A percentile compares a stretch with the other conserved stretches of the same genome.
These are phyloP conservation scores for Kryphioiulus occultus DNA, from an alignment of 2,888 invertebrate genomes.

Conservation along the genomic window DNA sequence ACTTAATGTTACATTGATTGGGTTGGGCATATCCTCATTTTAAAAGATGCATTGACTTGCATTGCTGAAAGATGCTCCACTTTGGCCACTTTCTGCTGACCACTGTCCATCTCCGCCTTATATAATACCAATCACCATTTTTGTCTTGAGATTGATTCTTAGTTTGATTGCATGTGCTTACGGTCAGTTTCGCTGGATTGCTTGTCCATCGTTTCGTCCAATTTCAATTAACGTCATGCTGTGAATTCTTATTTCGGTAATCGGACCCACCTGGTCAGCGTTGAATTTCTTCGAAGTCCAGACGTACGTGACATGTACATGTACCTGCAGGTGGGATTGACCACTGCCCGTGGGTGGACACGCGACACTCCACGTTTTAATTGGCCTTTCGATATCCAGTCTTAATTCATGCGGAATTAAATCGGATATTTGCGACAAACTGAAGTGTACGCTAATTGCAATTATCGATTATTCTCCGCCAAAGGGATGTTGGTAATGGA, in stretches of 20 bases:
- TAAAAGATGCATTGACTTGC: no score
- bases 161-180: no score
- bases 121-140: no score
- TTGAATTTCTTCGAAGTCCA: background rate
- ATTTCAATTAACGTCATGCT: no score
- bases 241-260: no score
- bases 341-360: background rate
- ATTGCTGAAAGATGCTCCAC: no score
- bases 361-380: background rate
- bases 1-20: background rate
- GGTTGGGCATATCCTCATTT: no score
- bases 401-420: conserved; percentile 1
- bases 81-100: no score
- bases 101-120: no score
- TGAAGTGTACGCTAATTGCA: background rate
- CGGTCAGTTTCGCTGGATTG: background rate
- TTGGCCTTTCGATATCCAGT: background rate
- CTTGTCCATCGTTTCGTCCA: background rate
- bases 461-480: background rate
- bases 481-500: background rate
- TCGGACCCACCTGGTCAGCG: background rate
- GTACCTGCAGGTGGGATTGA: no score
- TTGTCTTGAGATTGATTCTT: no score
- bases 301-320: background rate
- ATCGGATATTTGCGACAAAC: background rate